Percentiles rank a stretch among this genome's conserved stretches.
Evolutionary conservation across 2,888 invertebrate genomes (phyloP).

Genomic region (Pimpla rufipes): DNA sequence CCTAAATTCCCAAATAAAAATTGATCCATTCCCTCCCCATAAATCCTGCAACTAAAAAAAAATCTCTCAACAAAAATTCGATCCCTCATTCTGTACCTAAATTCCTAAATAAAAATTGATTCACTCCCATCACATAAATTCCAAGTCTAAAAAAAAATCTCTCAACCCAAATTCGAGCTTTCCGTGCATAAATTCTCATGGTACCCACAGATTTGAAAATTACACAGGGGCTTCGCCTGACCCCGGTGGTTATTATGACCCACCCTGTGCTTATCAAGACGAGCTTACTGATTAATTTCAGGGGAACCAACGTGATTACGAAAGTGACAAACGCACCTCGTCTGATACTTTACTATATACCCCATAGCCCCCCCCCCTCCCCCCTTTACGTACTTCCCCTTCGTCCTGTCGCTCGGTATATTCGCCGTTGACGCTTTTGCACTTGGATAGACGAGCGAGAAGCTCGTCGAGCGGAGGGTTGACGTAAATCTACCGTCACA

Average conservation of each 20-base stretch:
- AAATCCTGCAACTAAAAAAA: too few species aligned
- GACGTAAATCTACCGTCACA: slow-evolving; percentile 64
- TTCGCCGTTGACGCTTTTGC: slow-evolving; percentile 45
- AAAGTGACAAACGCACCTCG: slow-evolving; percentile 65
- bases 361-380: too few species aligned
- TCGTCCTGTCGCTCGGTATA: neutral
- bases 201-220: neutral
- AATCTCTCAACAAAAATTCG: too few species aligned
- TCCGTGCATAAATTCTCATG: neutral
- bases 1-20: neutral
- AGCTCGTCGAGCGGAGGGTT: slow-evolving; percentile 38
- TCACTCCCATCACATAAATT: too few species aligned
- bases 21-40: neutral
- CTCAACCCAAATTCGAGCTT: too few species aligned
- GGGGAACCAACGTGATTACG: slow-evolving; percentile 24
- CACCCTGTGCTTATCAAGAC: neutral
- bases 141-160: neutral
- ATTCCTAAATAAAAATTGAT: neutral
- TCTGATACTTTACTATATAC: neutral
- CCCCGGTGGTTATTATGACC: neutral
- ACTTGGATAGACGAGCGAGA: slow-evolving; percentile 33
- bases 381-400: neutral
- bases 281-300: slow-evolving; percentile 38
- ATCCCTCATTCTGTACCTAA: too few species aligned
- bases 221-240: neutral